A percentile compares a stretch with the other conserved stretches of the same genome.
These are phyloP conservation scores for Oreohelix idahoensis DNA, from an alignment of 1,140 invertebrate genomes.

Conservation along the genomic window DNA sequence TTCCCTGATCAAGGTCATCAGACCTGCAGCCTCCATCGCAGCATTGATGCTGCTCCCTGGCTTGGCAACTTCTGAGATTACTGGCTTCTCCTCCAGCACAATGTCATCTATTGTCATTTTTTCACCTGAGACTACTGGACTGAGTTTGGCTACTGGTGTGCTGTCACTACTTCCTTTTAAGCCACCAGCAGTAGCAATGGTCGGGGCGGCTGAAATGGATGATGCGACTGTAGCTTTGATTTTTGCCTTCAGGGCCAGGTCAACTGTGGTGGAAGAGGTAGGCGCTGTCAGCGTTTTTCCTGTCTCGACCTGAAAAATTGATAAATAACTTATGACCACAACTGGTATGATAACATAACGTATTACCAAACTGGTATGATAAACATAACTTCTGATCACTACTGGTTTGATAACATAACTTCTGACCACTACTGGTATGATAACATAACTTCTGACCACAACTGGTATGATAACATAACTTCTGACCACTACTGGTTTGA, in stretches of 20 bases:
- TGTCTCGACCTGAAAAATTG: constrained; percentile 40
- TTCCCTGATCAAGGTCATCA: constrained; percentile 34
- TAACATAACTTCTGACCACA: no score
- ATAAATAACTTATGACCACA: no score
- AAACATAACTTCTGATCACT: no score
- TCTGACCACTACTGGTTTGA: no score
- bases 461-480: no score
- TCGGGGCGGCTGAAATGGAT: background rate
- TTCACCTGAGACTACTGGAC: background rate
- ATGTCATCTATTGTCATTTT: constrained; percentile 28
- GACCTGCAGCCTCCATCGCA: constrained; percentile 42
- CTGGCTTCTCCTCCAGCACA: constrained; percentile 19
- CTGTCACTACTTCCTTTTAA: background rate
- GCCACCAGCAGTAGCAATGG: constrained; percentile 16
- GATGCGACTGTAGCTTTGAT: constrained; percentile 21
- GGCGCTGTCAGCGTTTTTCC: constrained; percentile 45
- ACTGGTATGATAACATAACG: background rate
- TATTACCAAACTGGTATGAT: no score
- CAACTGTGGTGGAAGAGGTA: constrained; percentile 26
- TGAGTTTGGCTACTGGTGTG: background rate
- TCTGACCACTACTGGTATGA: no score
- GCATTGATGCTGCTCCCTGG: constrained; percentile 31
- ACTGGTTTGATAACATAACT: no score
- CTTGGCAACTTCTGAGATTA: constrained; percentile 33
- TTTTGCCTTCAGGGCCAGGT: constrained; percentile 16